phyloP scores from a whole-genome alignment of 1,140 invertebrate genomes.

The Frieseomelitta varia region DNA sequence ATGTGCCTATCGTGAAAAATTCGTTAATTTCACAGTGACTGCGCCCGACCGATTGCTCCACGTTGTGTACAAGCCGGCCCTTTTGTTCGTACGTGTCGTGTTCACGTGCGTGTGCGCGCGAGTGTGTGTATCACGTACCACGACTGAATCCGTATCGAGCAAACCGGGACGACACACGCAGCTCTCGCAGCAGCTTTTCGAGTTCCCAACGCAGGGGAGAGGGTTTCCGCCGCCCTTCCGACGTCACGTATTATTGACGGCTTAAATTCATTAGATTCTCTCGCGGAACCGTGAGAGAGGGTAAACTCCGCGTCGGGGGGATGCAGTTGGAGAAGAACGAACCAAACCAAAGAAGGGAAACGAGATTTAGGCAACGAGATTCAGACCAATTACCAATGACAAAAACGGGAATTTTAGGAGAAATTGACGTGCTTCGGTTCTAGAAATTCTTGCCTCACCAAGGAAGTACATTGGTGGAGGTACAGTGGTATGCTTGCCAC shows the following conservation, averaged over 20 bases:
- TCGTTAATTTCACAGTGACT: conserved; percentile 76
- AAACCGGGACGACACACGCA: conserved; percentile 24
- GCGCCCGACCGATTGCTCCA: conserved; percentile 41
- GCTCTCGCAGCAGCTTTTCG: conserved; percentile 28
- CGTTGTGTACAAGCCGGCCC: conserved; percentile 29
- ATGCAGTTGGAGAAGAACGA: neutral
- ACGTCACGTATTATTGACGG: conserved; percentile 66
- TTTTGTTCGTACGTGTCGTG: conserved; percentile 28
- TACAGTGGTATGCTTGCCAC: too few relatives aligned
- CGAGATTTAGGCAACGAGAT: conserved; percentile 4
- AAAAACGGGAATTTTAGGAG: too few relatives aligned
- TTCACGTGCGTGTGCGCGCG: neutral
- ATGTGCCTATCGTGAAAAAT: conserved; percentile 73
- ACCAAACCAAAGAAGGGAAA: neutral
- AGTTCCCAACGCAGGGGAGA: conserved; percentile 31
- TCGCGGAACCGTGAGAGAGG: conserved; percentile 32
- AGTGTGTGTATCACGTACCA: too few relatives aligned
- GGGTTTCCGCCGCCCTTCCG: conserved; percentile 15
- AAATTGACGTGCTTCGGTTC: neutral
- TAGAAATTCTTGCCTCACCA: neutral
- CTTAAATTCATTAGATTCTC: conserved; percentile 70
- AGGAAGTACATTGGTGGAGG: too few relatives aligned
- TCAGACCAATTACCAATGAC: conserved; percentile 11
- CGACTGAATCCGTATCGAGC: conserved; percentile 30
- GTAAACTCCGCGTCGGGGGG: neutral